A percentile compares a stretch with the other conserved stretches of the same genome.
phyloP scores from a whole-genome alignment of 1,140 invertebrate species.

The Ceratitis capitata region DNA sequence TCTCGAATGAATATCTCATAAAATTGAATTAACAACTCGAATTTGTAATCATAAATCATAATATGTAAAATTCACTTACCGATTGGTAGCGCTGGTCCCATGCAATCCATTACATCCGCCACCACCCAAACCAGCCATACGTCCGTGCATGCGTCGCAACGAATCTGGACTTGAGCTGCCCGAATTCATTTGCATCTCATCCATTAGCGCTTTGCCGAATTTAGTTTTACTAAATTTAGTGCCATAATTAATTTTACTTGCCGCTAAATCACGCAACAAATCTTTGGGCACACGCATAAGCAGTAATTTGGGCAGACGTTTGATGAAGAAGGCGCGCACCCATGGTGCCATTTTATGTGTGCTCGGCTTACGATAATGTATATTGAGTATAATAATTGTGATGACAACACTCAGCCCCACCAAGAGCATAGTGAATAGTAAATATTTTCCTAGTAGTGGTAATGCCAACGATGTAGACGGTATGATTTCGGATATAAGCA shows the following conservation, averaged over 20 bases:
- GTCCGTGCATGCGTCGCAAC: conserved; percentile 70
- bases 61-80: conserved; percentile 65
- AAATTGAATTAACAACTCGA: not conserved
- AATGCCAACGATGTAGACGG: conserved; percentile 97
- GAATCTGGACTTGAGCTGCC: conserved; percentile 80
- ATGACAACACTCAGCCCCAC: conserved; percentile 96
- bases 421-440: conserved; percentile 98
- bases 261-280: conserved; percentile 79
- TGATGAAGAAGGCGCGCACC: conserved; percentile 89
- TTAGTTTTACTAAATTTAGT: conserved; percentile 72
- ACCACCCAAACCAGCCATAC: conserved; percentile 60
- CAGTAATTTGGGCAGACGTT: conserved; percentile 82
- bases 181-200: conserved; percentile 74
- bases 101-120: conserved; percentile 80
- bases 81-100: conserved; percentile 75
- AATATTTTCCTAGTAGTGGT: conserved; percentile 96
- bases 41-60: no score
- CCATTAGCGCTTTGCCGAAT: conserved; percentile 74
- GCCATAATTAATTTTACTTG: conserved; percentile 77
- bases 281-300: conserved; percentile 88
- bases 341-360: conserved; percentile 97
- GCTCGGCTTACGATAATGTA: conserved; percentile 98
- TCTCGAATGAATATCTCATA: not conserved
- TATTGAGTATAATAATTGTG: conserved; percentile 97
- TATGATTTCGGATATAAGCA: conserved; percentile 97